Conservation (phyloP, 1,140 invertebrate species). For the Bombyx mori region DNA sequence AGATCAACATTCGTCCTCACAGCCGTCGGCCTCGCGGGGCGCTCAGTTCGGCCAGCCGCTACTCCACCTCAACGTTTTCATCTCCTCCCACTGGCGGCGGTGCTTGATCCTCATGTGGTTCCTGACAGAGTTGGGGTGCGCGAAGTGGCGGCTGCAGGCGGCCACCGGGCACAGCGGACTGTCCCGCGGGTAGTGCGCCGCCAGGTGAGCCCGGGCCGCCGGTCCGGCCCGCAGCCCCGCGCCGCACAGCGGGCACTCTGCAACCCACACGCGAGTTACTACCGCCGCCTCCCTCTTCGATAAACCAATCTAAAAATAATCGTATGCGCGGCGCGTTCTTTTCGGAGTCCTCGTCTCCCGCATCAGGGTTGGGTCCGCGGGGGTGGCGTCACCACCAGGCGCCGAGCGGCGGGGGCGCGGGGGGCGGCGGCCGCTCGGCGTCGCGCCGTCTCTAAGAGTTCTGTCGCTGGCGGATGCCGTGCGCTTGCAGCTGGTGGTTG, state of each 20-base stretch:
- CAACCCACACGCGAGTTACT: neutral
- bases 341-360: constrained; percentile 4
- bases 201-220: constrained; percentile 80
- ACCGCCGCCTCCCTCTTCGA: constrained; percentile 60
- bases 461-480: constrained; percentile 77
- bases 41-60: constrained; percentile 64
- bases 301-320: constrained; percentile 51
- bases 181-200: constrained; percentile 85
- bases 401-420: constrained; percentile 77
- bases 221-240: constrained; percentile 73
- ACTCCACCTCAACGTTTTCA: constrained; percentile 85
- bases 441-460: constrained; percentile 74
- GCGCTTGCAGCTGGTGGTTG: constrained; percentile 82
- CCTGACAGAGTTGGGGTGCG: constrained; percentile 85
- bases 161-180: constrained; percentile 83
- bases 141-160: constrained; percentile 80
- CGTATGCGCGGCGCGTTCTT: neutral
- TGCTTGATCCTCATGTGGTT: constrained; percentile 89
- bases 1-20: constrained; percentile 51
- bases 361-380: neutral
- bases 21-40: constrained; percentile 34
- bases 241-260: constrained; percentile 80
- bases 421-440: constrained; percentile 79
- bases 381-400: constrained; percentile 36
- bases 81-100: constrained; percentile 82